Conservation (phyloP, 2,797 vertebrate genomes). For the Eospalax fontanierii region DNA sequence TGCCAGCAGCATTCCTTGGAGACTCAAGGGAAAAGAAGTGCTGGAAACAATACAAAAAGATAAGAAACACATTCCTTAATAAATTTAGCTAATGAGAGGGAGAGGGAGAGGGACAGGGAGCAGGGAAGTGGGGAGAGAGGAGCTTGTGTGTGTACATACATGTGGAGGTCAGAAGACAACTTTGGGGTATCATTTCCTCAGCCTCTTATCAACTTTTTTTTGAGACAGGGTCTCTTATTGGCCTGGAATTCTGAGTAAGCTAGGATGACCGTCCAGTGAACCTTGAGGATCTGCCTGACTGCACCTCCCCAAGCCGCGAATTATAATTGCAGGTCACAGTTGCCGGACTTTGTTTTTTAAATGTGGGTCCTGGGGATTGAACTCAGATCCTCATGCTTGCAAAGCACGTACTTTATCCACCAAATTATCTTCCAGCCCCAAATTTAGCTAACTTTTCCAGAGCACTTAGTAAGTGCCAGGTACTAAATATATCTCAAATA, state of each 20-base stretch:
- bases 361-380: background rate
- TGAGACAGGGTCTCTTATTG: background rate
- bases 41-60: background rate
- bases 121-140: too few species aligned
- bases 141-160: too few species aligned
- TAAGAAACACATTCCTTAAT: background rate
- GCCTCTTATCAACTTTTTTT: background rate
- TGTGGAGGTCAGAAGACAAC: background rate
- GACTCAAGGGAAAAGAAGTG: background rate
- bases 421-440: background rate
- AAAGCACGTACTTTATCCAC: background rate
- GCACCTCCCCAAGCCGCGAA: background rate
- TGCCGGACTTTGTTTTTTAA: background rate
- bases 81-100: too few species aligned
- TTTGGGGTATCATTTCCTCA: background rate
- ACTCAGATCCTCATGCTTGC: background rate
- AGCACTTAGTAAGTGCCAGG: background rate
- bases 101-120: too few species aligned
- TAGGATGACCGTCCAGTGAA: background rate
- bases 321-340: background rate
- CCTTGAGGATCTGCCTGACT: background rate
- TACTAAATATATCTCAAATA: background rate
- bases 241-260: background rate
- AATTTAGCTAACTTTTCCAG: background rate
- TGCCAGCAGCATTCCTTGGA: background rate